phyloP scores from a whole-genome alignment of 2,113 vertebrate genomes.

The Abramis brama region DNA sequence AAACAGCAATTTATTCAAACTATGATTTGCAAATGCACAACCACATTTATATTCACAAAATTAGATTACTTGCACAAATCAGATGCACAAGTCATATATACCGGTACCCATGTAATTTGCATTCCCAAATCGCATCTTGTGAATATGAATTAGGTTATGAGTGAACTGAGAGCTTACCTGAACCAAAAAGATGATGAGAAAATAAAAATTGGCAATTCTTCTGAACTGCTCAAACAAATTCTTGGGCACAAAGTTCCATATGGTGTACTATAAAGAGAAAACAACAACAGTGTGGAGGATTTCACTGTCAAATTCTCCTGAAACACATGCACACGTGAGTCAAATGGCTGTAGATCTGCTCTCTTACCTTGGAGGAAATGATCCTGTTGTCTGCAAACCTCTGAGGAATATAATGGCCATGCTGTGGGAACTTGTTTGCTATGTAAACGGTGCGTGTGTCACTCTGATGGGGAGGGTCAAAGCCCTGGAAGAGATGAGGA shows the following conservation, averaged over 20 bases:
- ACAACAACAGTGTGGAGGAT: constrained; percentile 6
- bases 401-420: constrained; percentile 93
- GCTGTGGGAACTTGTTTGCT: constrained; percentile 93
- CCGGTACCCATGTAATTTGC: too few relatives aligned
- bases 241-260: constrained; percentile 99
- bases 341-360: not conserved
- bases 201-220: constrained; percentile 99
- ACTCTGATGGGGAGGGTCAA: constrained; percentile 97
- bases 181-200: constrained; percentile 99
- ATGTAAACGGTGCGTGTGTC: constrained; percentile 97
- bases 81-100: too few relatives aligned
- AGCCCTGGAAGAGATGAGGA: constrained; percentile 80
- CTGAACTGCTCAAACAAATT: constrained; percentile 99
- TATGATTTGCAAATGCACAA: too few relatives aligned
- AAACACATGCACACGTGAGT: not conserved
- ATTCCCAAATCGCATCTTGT: too few relatives aligned
- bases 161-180: constrained; percentile 82
- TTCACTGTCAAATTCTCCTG: constrained; percentile 8
- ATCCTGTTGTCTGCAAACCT: constrained; percentile 97
- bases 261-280: constrained; percentile 83
- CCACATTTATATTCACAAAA: not conserved
- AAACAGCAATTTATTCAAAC: not conserved
- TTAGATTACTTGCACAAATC: too few relatives aligned
- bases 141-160: too few relatives aligned
- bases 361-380: constrained; percentile 96